A percentile compares a stretch with the other conserved stretches of the same genome.
These are phyloP conservation scores for Leptodactylus fallax DNA, from an alignment of 2,797 vertebrate genomes.

Conservation along the genomic window DNA sequence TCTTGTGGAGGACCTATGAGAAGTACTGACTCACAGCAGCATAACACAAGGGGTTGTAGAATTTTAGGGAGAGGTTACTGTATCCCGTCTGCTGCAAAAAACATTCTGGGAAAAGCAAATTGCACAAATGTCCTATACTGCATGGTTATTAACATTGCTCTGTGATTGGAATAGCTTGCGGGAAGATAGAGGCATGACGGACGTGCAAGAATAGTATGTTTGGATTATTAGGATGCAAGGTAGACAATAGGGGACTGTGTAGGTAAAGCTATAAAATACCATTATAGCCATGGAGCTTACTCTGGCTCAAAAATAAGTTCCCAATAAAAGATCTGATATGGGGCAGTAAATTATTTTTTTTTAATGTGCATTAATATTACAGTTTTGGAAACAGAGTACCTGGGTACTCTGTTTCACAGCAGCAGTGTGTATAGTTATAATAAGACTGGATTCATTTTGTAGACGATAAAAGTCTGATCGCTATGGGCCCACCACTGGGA, in stretches of 20 bases:
- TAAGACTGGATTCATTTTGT: too few relatives aligned
- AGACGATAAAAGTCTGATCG: too few relatives aligned
- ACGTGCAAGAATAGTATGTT: constrained; percentile 33
- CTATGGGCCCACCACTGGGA: too few relatives aligned
- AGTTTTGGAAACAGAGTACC: background rate
- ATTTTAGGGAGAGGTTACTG: constrained; percentile 61
- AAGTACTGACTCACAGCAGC: constrained; percentile 52
- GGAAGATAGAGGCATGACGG: constrained; percentile 26
- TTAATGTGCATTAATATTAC: background rate
- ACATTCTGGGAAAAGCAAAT: constrained; percentile 61
- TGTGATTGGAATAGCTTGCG: constrained; percentile 41
- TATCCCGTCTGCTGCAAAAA: constrained; percentile 41
- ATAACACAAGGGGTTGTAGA: constrained; percentile 43
- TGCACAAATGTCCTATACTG: constrained; percentile 16
- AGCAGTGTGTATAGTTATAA: background rate
- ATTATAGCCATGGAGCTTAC: background rate
- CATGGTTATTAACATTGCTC: constrained; percentile 43
- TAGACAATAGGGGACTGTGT: background rate
- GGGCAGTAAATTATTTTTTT: background rate
- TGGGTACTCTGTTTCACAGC: background rate
- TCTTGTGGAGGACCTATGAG: constrained; percentile 28
- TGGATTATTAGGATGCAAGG: background rate
- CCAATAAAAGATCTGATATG: background rate
- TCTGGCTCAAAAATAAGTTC: background rate
- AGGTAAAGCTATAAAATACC: background rate